phyloP scores from a whole-genome alignment of 2,113 vertebrate genomes.

The Odontophorus gujanensis region DNA sequence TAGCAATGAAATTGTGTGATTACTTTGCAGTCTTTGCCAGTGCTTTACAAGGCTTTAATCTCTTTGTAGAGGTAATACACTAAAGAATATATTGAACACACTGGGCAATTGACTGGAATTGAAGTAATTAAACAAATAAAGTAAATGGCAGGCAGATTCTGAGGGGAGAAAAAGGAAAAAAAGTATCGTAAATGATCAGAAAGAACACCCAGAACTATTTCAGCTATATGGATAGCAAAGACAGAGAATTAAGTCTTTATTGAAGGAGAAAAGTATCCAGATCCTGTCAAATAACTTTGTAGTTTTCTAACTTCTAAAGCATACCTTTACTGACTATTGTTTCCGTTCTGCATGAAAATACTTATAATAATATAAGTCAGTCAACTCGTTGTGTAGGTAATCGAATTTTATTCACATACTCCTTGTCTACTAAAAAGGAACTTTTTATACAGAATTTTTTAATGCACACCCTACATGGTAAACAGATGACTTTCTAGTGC shows the following conservation, averaged over 20 bases:
- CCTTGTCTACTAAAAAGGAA: background rate
- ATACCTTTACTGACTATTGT: background rate
- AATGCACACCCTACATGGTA: background rate
- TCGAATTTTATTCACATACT: background rate
- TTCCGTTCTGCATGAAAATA: background rate
- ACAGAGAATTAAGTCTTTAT: background rate
- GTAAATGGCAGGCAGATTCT: background rate
- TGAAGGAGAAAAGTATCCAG: background rate
- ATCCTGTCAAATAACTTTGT: accelerated
- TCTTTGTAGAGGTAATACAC: background rate
- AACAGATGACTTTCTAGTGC: background rate
- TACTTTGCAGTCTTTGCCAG: background rate
- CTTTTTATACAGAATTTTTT: background rate
- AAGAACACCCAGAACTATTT: background rate
- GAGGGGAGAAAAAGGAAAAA: background rate
- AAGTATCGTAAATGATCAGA: background rate
- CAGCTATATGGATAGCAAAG: background rate
- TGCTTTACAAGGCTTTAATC: background rate
- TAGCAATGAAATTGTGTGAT: background rate
- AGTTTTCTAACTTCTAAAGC: background rate
- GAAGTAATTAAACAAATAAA: constrained; percentile 26
- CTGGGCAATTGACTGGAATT: background rate
- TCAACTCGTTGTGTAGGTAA: background rate
- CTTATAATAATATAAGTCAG: background rate
- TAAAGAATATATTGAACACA: background rate